Evolutionary conservation across 2,113 vertebrate genomes (phyloP), one percentile per base, ranked within the genome.

Genomic region (Urocolius indicus): DNA sequence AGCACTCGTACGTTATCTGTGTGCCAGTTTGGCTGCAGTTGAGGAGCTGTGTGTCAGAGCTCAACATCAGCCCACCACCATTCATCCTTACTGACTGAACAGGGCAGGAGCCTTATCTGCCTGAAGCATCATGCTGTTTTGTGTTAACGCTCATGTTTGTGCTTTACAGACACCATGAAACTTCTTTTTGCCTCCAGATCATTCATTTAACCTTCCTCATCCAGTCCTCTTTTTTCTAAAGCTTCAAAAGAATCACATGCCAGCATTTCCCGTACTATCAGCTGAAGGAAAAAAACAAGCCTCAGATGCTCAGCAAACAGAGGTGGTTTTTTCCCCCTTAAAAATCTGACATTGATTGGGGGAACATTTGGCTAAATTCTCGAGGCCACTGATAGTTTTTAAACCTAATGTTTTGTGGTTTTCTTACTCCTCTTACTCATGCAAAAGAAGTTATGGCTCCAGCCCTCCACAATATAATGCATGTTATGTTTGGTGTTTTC

Each of bases 1-100:
- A 32, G 15, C 59, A 18, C 22, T 24, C 2, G 0, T 15, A 30
- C 34, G 41, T 6, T 15, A 30, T 34, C 48, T 6, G 5, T 12
- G n/a, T 38, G 12, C 4, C 0, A 12, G 16, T 38, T 1, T 1
- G 4, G 13, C 43, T 63, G 48, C 23, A 45, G 26, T 54, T 49
- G 34, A 23, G 38, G 8, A 84, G 11, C 49, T 30, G 8, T 34
- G 67, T 57, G 38, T 32, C 32, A 9, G 21, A 24, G 48, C 61
- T 62, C 38, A 29, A 59, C 8, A 3, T 13, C 49, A 78, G 79
- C 41, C 48, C 66, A 24, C 24, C 26, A 2, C 54, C 3, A 1
- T 18, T 23, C 1, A 3, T 24, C 30, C 48, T 36, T 26, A 21
- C 55, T 21, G 57, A 52, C 19, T 49, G 27, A 18, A 46, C 65